A percentile compares a stretch with the other conserved stretches of the same genome.
phyloP scores from a whole-genome alignment of 2,888 invertebrate genomes.

The Pandemis cinnamomeana region DNA sequence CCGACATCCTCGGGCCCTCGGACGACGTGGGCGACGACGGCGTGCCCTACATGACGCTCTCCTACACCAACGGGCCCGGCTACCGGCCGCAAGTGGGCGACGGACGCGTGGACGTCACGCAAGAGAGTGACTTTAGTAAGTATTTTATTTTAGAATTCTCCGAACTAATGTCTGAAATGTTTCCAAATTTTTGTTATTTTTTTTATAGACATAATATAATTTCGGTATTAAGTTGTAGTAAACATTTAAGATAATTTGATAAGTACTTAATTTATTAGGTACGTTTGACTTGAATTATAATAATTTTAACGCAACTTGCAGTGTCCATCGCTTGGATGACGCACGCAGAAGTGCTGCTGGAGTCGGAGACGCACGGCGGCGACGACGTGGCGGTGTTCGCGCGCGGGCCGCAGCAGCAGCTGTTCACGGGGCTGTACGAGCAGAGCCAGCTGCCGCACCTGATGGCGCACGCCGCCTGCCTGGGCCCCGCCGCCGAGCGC shows the following conservation, averaged over 20 bases:
- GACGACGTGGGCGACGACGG: slow-evolving; percentile 66
- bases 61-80: slow-evolving; percentile 86
- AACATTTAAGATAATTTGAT: no score
- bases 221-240: no score
- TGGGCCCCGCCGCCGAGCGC: slow-evolving; percentile 65
- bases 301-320: background rate
- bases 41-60: slow-evolving; percentile 82
- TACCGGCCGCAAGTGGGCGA: slow-evolving; percentile 14
- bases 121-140: slow-evolving; percentile 34
- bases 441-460: slow-evolving; percentile 59
- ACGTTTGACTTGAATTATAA: no score
- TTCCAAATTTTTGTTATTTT: no score
- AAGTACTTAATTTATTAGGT: no score
- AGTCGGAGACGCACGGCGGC: slow-evolving; percentile 86
- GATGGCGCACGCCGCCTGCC: no score
- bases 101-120: slow-evolving; percentile 66
- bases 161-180: no score
- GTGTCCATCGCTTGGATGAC: slow-evolving; percentile 22
- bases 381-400: slow-evolving; percentile 88
- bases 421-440: slow-evolving; percentile 88
- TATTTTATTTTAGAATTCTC: background rate
- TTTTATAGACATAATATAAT: no score
- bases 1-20: slow-evolving; percentile 50
- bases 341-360: slow-evolving; percentile 74
- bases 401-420: slow-evolving; percentile 87